phyloP scores from a whole-genome alignment of 2,797 vertebrate genomes.

The Acanthurus tractus region DNA sequence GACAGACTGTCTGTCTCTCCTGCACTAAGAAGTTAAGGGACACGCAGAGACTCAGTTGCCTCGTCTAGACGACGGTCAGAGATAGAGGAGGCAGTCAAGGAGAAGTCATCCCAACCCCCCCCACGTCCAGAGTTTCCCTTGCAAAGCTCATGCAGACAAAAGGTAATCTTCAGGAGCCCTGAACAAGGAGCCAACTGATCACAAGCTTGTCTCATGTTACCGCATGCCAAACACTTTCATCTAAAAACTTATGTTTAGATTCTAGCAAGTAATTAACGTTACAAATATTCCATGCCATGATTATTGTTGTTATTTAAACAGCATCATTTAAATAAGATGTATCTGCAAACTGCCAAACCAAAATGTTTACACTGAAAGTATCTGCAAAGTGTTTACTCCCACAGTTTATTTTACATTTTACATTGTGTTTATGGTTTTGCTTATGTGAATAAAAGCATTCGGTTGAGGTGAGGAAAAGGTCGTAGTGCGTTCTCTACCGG shows the following conservation, averaged over 20 bases:
- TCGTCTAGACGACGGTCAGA: constrained; percentile 60
- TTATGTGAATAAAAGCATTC: not conserved
- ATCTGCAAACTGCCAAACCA: too few species aligned
- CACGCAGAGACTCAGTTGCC: constrained; percentile 59
- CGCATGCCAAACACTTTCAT: not conserved
- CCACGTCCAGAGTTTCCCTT: constrained; percentile 29
- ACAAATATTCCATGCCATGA: not conserved
- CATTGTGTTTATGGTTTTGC: too few species aligned
- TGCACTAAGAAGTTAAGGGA: constrained; percentile 69
- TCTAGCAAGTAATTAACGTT: not conserved
- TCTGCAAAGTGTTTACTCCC: not conserved
- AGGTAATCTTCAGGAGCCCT: constrained; percentile 25
- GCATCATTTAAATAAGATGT: not conserved
- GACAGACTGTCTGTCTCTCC: constrained; percentile 82
- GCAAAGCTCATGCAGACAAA: constrained; percentile 51
- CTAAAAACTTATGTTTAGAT: not conserved
- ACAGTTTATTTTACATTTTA: not conserved
- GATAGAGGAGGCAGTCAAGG: constrained; percentile 59
- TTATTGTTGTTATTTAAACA: not conserved
- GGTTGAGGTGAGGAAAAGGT: not conserved
- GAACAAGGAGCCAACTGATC: constrained; percentile 4
- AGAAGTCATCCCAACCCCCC: constrained; percentile 60
- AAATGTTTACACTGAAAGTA: too few species aligned
- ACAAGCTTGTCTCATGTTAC: not conserved
- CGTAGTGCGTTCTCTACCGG: not conserved